Conservation (phyloP, 2,888 invertebrate genomes). For the Eilema sororculum region DNA sequence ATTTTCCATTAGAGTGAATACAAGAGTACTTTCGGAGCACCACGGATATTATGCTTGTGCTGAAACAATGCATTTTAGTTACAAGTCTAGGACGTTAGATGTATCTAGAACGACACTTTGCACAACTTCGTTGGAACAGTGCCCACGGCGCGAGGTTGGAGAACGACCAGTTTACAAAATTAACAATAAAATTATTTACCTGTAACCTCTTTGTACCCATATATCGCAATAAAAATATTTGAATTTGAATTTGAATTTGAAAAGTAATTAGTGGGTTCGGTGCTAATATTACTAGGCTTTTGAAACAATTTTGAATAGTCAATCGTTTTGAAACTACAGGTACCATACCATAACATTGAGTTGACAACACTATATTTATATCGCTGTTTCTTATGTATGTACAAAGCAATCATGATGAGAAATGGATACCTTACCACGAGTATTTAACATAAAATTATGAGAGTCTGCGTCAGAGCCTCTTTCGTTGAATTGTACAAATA, state of each 20-base stretch:
- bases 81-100: constrained; percentile 31
- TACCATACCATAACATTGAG: no score
- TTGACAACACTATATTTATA: no score
- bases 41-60: constrained; percentile 20
- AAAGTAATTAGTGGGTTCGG: constrained; percentile 36
- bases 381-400: no score
- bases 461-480: no score
- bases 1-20: constrained; percentile 37
- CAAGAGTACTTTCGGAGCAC: constrained; percentile 25
- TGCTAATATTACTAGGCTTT: not conserved
- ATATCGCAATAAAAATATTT: no score
- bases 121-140: constrained; percentile 58
- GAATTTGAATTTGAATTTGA: no score
- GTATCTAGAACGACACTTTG: constrained; percentile 40
- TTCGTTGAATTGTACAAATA: no score
- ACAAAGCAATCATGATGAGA: no score
- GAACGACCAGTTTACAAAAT: constrained; percentile 34
- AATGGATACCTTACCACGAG: no score
- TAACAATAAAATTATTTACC: constrained; percentile 45
- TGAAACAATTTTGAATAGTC: not conserved
- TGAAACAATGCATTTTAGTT: constrained; percentile 46
- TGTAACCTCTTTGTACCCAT: no score
- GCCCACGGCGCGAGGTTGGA: constrained; percentile 44
- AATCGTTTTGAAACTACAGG: not conserved
- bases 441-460: no score